These are phyloP conservation scores for Helleia helle DNA, from an alignment of 2,888 invertebrate species.

Conservation along the genomic window DNA sequence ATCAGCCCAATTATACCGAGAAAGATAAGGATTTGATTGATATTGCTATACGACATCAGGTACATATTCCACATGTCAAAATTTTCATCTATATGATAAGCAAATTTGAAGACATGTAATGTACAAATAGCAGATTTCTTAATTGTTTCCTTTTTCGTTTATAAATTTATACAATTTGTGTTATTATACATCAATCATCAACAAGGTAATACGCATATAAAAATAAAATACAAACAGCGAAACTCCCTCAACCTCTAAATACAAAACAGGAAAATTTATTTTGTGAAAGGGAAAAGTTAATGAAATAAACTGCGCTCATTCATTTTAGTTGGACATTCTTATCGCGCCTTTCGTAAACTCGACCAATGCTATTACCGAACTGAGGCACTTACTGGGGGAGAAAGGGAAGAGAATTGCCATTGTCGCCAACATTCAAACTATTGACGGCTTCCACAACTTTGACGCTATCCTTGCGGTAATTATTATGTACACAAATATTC, in stretches of 20 bases:
- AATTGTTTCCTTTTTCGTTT: too few relatives aligned
- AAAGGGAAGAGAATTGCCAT: constrained; percentile 54
- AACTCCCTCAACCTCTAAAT: constrained; percentile 2
- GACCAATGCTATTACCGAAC: constrained; percentile 32
- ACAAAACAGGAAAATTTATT: constrained; percentile 13
- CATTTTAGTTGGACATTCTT: constrained; percentile 50
- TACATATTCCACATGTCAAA: constrained; percentile 20
- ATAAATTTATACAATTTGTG: too few relatives aligned
- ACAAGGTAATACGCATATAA: too few relatives aligned
- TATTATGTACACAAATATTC: constrained; percentile 10
- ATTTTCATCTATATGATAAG: not conserved
- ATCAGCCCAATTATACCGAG: constrained; percentile 53
- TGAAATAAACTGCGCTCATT: constrained; percentile 19
- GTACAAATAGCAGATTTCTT: too few relatives aligned
- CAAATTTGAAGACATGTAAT: not conserved
- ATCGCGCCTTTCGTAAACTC: constrained; percentile 45
- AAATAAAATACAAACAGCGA: too few relatives aligned
- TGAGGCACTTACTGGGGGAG: constrained; percentile 44
- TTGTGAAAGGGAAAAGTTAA: constrained; percentile 16
- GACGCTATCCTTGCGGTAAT: constrained; percentile 47
- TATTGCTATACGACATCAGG: constrained; percentile 51
- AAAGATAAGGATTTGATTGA: constrained; percentile 46
- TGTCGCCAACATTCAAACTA: constrained; percentile 53
- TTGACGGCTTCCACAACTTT: constrained; percentile 45
- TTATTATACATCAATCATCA: too few relatives aligned